Evolutionary conservation across 2,888 invertebrate species (phyloP).

Genomic region (Syrista parreyssii): DNA sequence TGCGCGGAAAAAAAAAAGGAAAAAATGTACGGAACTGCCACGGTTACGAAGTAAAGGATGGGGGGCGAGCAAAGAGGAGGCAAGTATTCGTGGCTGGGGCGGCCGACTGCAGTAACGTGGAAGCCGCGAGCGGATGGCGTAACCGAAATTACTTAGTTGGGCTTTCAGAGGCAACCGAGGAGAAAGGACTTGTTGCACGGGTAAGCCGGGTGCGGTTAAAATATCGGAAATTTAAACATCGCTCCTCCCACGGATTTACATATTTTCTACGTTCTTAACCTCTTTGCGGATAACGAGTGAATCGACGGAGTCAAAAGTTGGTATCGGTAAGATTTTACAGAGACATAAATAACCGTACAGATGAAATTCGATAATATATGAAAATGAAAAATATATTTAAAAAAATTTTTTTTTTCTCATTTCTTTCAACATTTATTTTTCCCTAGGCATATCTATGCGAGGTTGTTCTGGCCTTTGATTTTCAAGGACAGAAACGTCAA

Average conservation of each 20-base stretch:
- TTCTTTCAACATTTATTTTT: not conserved
- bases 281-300: slow-evolving; percentile 9
- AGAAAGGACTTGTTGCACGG: slow-evolving; percentile 65
- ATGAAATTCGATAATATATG: not conserved
- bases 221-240: slow-evolving; percentile 62
- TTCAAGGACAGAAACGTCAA: slow-evolving; percentile 25
- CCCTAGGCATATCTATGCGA: not conserved
- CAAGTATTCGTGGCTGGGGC: slow-evolving; percentile 21
- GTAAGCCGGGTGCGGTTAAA: slow-evolving; percentile 62
- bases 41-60: slow-evolving; percentile 2
- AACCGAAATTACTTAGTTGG: slow-evolving; percentile 61
- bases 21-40: not conserved
- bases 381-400: not conserved
- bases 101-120: slow-evolving; percentile 35
- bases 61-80: slow-evolving; percentile 33
- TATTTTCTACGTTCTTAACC: slow-evolving; percentile 32
- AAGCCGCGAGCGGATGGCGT: slow-evolving; percentile 48
- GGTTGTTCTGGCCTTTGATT: not conserved
- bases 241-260: slow-evolving; percentile 32
- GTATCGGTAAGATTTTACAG: not conserved
- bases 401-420: not conserved
- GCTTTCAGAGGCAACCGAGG: slow-evolving; percentile 63
- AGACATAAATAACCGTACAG: not conserved
- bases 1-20: slow-evolving; percentile 6
- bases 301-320: not conserved